Evolutionary conservation across 2,113 vertebrate species (phyloP).

Genomic region (Rhabdomys dilectus): DNA sequence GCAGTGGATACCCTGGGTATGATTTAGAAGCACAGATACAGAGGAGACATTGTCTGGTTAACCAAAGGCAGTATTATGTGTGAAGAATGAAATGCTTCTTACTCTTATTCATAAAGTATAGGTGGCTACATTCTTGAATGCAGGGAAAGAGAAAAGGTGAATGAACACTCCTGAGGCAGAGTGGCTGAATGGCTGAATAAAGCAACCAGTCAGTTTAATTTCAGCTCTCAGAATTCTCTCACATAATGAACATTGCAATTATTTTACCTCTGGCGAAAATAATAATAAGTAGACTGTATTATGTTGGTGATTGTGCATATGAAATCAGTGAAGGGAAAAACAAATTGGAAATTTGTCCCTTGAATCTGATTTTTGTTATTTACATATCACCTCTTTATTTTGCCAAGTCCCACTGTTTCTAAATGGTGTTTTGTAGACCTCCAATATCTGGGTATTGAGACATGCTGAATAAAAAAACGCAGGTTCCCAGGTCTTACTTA

Average conservation of each 20-base stretch:
- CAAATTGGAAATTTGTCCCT: slow-evolving; percentile 24
- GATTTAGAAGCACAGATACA: slow-evolving; percentile 66
- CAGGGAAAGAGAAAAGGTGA: slow-evolving; percentile 52
- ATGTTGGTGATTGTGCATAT: slow-evolving; percentile 2
- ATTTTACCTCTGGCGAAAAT: slow-evolving; percentile 22
- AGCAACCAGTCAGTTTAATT: slow-evolving; percentile 7
- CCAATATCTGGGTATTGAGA: not conserved
- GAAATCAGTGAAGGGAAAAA: slow-evolving; percentile 44
- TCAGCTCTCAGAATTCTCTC: slow-evolving; percentile 9
- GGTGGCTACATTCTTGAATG: slow-evolving; percentile 62
- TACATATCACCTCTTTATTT: slow-evolving; percentile 4
- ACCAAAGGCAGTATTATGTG: slow-evolving; percentile 60
- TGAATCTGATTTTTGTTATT: slow-evolving; percentile 9
- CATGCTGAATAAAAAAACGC: not conserved
- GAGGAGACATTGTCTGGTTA: slow-evolving; percentile 68
- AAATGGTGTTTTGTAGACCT: not conserved
- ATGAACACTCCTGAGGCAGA: not conserved
- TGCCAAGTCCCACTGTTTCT: not conserved
- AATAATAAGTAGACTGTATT: slow-evolving; percentile 1
- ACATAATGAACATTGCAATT: not conserved
- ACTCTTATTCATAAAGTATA: slow-evolving; percentile 74
- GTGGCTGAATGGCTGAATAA: slow-evolving; percentile 12
- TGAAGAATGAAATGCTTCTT: slow-evolving; percentile 35
- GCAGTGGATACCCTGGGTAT: slow-evolving; percentile 7
- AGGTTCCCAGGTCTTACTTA: not conserved